Conservation (phyloP, 2,888 invertebrate genomes). For the Formica aserva region DNA sequence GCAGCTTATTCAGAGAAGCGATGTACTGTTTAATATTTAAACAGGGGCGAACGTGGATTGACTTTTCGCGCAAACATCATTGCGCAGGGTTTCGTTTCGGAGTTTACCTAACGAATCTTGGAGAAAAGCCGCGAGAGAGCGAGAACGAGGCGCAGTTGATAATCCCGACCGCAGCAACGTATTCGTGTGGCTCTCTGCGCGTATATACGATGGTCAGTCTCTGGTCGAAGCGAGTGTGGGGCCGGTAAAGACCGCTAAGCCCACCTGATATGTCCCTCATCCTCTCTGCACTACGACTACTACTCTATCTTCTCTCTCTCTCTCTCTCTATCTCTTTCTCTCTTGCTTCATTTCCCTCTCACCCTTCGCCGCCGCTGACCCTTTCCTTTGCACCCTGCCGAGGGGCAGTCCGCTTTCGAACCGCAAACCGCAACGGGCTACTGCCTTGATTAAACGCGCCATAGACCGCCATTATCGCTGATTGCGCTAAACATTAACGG, state of each 20-base stretch:
- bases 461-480: slow-evolving; percentile 86
- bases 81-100: background rate
- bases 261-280: slow-evolving; percentile 83
- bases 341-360: slow-evolving; percentile 55
- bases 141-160: slow-evolving; percentile 44
- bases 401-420: slow-evolving; percentile 79
- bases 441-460: slow-evolving; percentile 86
- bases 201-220: slow-evolving; percentile 82
- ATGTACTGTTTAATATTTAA: slow-evolving; percentile 14
- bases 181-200: slow-evolving; percentile 64
- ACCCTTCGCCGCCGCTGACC: slow-evolving; percentile 59
- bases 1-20: background rate
- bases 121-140: slow-evolving; percentile 16
- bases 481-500: slow-evolving; percentile 86
- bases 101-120: slow-evolving; percentile 8
- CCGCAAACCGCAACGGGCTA: slow-evolving; percentile 86
- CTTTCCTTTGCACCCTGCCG: slow-evolving; percentile 80
- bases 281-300: slow-evolving; percentile 65
- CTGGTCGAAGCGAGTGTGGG: slow-evolving; percentile 82
- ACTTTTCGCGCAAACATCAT: slow-evolving; percentile 2
- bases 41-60: background rate
- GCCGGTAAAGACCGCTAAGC: slow-evolving; percentile 84
- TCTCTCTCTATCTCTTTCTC: slow-evolving; percentile 38
- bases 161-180: slow-evolving; percentile 53
- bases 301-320: slow-evolving; percentile 65